These are phyloP conservation scores for Anarsia innoxiella DNA, from an alignment of 2,888 invertebrate species.

Conservation along the genomic window DNA sequence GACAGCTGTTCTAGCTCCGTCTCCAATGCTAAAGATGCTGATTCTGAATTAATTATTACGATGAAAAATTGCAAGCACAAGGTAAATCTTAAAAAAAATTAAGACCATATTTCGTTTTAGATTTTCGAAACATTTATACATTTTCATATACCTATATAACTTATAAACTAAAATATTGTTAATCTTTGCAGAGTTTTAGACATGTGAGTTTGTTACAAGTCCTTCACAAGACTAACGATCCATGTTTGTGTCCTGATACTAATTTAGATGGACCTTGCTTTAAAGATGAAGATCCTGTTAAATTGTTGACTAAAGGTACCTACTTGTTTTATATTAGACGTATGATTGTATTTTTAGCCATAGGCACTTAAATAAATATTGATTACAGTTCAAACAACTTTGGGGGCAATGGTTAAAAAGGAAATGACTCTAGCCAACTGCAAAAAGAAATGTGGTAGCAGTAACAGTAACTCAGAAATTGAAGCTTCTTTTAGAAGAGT, in stretches of 20 bases:
- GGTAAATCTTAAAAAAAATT: slow-evolving; percentile 33
- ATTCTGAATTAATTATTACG: slow-evolving; percentile 65
- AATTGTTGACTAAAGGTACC: slow-evolving; percentile 52
- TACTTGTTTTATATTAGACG: no score
- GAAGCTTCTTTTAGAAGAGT: slow-evolving; percentile 40
- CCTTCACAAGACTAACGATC: slow-evolving; percentile 56
- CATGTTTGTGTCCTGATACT: slow-evolving; percentile 22
- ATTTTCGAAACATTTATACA: not conserved
- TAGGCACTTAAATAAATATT: no score
- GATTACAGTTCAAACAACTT: slow-evolving; percentile 55
- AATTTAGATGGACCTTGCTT: slow-evolving; percentile 17
- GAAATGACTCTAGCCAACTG: slow-evolving; percentile 43
- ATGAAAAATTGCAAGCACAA: slow-evolving; percentile 55
- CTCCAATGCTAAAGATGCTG: slow-evolving; percentile 31
- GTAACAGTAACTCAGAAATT: slow-evolving; percentile 33
- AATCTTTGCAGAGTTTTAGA: slow-evolving; percentile 42
- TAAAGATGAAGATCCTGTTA: slow-evolving; percentile 48
- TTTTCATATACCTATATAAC: not conserved
- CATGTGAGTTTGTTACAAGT: slow-evolving; percentile 61
- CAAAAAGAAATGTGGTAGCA: slow-evolving; percentile 17
- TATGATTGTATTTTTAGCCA: no score
- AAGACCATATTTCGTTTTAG: no score
- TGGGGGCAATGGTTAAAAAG: slow-evolving; percentile 49
- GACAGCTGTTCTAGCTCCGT: slow-evolving; percentile 8
- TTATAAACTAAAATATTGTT: not conserved